Base-by-base conservation (phyloP, 2,113 vertebrate species). In the Oreochromis spilurus region DNA sequence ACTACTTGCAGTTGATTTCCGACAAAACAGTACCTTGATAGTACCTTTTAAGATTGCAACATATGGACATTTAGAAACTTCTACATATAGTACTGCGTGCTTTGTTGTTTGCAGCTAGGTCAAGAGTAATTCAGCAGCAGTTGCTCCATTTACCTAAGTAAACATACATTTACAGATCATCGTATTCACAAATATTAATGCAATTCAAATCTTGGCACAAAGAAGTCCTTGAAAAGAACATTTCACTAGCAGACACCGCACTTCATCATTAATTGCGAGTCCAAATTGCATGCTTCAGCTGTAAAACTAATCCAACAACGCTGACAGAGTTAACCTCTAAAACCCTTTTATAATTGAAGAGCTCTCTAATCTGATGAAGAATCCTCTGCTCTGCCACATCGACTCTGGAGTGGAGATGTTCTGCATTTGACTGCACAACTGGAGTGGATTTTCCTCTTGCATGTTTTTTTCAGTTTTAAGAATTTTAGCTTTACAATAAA, bases 271-370 rank as follows among this genome's bases (percentile, higher is more conserved):
- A 62, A 87, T 83, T 89, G 65, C 1, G 2, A 67, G 60, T 62
- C 80, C 72, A 85, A 87, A 87, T 88, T 67, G 65, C 81, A 58
- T 53, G 78, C 84, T 86, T 84, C 24, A 86, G 84, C 84, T 86
- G 50, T 78, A 29, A 75, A 82, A 54, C 79, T 26, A 87, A 87
- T 82, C 45, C 36, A 79, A 72, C 90, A 45, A 55, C 16, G 21
- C 82, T 54, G 87, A 7, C 48, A 53, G 48, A 24, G 81, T 84
- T 86, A 21, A 78, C 81, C 81, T 84, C 72, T 62, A 31, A 72
- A 60, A 79, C 14, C 60, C 50, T 81, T 62, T 72, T 34, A 57
- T 89, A 77, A 80, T 75, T 88, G 58, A 84, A 90, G 84, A 34
- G 83, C 81, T 84, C 53, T 79, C 55, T 79, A 50, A 86, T 86